A percentile compares a stretch with the other conserved stretches of the same genome.
These are phyloP conservation scores for Halesus radiatus DNA, from an alignment of 1,140 invertebrate genomes.

Conservation along the genomic window DNA sequence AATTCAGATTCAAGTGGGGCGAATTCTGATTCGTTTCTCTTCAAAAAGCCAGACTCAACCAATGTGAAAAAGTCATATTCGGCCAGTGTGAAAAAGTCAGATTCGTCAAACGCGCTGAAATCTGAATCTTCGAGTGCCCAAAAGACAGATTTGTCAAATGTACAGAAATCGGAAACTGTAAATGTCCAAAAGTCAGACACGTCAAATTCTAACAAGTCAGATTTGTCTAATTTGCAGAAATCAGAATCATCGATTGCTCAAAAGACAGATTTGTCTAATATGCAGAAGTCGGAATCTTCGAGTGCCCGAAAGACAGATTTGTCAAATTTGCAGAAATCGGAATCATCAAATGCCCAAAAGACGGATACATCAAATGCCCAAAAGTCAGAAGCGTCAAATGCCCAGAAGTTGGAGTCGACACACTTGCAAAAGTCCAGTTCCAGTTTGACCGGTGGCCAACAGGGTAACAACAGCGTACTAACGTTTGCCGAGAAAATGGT, in stretches of 20 bases:
- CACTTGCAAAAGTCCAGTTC: not conserved
- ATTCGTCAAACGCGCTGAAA: not conserved
- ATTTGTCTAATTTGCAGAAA: not conserved
- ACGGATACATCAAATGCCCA: too few relatives aligned
- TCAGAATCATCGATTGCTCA: not conserved
- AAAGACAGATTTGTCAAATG: not conserved
- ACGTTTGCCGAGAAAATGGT: slow-evolving; percentile 50
- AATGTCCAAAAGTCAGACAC: not conserved
- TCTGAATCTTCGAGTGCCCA: not conserved
- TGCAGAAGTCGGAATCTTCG: not conserved
- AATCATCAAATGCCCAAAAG: not conserved
- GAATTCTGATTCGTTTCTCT: not conserved
- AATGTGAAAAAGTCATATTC: not conserved
- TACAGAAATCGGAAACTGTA: not conserved
- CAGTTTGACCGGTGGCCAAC: slow-evolving; percentile 1
- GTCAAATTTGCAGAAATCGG: not conserved
- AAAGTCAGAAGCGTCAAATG: too few relatives aligned
- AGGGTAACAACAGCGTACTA: slow-evolving; percentile 15
- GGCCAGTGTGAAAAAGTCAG: slow-evolving; percentile 3
- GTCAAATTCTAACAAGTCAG: not conserved
- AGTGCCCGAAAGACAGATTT: too few relatives aligned
- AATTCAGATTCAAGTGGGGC: not conserved
- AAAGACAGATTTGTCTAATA: not conserved
- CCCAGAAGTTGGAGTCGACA: not conserved
- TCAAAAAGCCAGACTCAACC: not conserved